Percentiles rank a stretch among this genome's conserved stretches.
These are phyloP conservation scores for Agrochola litura DNA, from an alignment of 2,888 invertebrate genomes.

Conservation along the genomic window DNA sequence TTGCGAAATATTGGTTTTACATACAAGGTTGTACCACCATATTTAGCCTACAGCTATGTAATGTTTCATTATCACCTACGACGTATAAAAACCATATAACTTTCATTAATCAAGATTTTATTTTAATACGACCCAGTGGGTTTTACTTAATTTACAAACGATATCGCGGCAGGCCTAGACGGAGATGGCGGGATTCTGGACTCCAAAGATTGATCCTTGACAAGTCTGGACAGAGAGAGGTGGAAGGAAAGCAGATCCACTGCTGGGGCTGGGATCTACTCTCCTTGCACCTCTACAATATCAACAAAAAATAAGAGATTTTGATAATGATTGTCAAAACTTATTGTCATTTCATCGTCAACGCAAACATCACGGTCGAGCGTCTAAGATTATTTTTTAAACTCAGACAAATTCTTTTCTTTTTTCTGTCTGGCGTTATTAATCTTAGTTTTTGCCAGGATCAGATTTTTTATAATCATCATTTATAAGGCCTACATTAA, in stretches of 20 bases:
- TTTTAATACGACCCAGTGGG: not conserved
- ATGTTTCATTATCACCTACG: not conserved
- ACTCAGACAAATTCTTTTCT: not conserved
- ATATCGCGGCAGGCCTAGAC: not conserved
- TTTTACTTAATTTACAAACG: not conserved
- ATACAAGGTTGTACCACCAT: not conserved
- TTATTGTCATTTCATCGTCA: not conserved
- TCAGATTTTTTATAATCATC: not conserved
- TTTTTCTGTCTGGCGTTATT: not conserved
- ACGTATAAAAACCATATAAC: not conserved
- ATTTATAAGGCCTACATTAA: not conserved
- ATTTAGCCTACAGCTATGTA: not conserved
- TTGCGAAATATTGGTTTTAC: slow-evolving; percentile 5
- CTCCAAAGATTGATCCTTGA: not conserved
- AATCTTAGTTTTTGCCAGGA: slow-evolving; percentile 2
- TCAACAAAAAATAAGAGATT: not conserved
- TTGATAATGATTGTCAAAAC: not conserved
- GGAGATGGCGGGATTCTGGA: not conserved
- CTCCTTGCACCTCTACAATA: not conserved
- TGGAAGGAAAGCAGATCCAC: not conserved
- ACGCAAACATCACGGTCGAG: not conserved
- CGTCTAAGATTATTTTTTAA: not conserved
- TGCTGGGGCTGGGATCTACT: not conserved
- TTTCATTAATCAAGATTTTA: not conserved
- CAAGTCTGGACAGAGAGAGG: too few species aligned